These are phyloP conservation scores for Acanthosepion esculentum DNA, from an alignment of 2,888 invertebrate species.

Conservation along the genomic window DNA sequence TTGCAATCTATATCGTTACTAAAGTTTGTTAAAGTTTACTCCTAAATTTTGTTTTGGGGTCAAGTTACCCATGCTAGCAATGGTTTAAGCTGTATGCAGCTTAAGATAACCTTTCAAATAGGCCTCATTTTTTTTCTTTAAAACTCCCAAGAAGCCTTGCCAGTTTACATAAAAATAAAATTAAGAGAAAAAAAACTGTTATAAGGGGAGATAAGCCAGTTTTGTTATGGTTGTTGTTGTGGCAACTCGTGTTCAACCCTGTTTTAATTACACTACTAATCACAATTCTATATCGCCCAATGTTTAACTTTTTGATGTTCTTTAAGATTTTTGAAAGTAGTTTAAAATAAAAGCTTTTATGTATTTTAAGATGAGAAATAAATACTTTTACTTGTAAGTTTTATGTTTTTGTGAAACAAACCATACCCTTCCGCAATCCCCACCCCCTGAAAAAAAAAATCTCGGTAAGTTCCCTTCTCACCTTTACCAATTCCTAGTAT, in stretches of 20 bases:
- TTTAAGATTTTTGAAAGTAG: not conserved
- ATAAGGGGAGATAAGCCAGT: not conserved
- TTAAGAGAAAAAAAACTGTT: not conserved
- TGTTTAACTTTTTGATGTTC: not conserved
- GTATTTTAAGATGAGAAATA: conserved; percentile 33
- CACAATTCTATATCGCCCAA: not conserved
- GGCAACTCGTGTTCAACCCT: not conserved
- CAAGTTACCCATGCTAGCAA: not conserved
- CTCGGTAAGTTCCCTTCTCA: not conserved
- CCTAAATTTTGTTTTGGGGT: not conserved
- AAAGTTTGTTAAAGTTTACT: not conserved
- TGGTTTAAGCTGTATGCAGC: not conserved
- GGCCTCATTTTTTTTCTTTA: not conserved
- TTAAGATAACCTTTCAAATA: not conserved
- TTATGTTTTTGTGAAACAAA: not conserved
- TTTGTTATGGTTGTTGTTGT: conserved; percentile 10
- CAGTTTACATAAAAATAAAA: not conserved
- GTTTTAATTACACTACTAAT: not conserved
- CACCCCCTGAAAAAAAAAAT: not conserved
- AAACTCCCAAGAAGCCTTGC: not conserved
- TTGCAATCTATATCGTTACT: not conserved
- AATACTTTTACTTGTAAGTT: conserved; percentile 6
- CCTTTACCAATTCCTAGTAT: not conserved
- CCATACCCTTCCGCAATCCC: not conserved
- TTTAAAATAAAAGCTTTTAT: conserved; percentile 13